phyloP scores from a whole-genome alignment of 2,113 vertebrate genomes.

The Uropsilus gracilis region DNA sequence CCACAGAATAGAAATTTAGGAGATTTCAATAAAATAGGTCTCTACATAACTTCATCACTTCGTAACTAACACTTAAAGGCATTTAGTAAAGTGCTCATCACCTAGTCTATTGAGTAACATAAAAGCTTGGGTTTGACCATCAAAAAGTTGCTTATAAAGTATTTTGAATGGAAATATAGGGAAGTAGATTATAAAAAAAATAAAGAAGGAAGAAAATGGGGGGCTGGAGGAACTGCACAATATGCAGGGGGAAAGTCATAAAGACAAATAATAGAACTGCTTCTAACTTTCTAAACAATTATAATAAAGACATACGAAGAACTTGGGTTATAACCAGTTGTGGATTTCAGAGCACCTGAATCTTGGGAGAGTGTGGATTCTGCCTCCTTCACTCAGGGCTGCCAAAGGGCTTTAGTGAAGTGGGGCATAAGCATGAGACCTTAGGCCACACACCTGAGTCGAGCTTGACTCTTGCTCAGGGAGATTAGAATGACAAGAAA shows the following conservation, averaged over 20 bases:
- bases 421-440: not conserved
- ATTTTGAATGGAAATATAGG: not conserved
- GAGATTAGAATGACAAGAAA: not conserved
- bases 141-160: not conserved
- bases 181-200: not conserved
- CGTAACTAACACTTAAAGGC: not conserved
- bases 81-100: not conserved
- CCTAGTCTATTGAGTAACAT: not conserved
- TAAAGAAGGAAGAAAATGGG: too few relatives aligned
- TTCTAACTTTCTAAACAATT: not conserved
- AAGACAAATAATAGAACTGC: not conserved
- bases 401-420: too few relatives aligned
- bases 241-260: not conserved
- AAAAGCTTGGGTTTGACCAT: not conserved
- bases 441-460: not conserved
- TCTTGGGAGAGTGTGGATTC: not conserved
- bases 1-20: not conserved
- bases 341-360: too few relatives aligned
- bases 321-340: not conserved
- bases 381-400: not conserved
- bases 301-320: conserved; percentile 1
- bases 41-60: not conserved
- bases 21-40: not conserved
- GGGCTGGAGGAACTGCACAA: not conserved
- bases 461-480: not conserved